Evolutionary conservation across 1,140 invertebrate species (phyloP), one percentile per base, ranked within the genome.

Genomic region (Pissodes strobi): DNA sequence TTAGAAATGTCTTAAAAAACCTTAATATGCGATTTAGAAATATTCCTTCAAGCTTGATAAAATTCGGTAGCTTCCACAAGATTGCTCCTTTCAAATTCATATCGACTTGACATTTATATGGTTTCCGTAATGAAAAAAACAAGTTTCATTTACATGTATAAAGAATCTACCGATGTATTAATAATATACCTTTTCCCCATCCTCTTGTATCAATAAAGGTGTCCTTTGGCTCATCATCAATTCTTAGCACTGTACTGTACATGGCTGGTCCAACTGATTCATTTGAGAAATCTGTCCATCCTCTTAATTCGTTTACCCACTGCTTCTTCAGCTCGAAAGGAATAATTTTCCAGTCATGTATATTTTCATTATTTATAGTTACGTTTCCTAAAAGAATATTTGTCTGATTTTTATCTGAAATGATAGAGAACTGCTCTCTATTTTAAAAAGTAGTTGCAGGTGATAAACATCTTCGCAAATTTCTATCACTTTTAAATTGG

Each of bases 281-380:
- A 15, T 46, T 19, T 10, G 18, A 15, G 25, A 19, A 43, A 1
- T 52, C 39, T 48, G 55, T n/a, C 72, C 64, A 68, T 27, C 25
- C 59, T 49, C 3, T 22, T 23, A 45, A 55, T 10, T 57, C n/a
- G 69, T 73, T 68, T 0, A 72, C 75, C 76, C 78, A 81, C 13
- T 57, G 51, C 8, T 70, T 72, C 52, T 80, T 81, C 61, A 86
- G 84, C 63, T 85, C 82, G 0, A 85, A 68, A 8, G 84, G 77
- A 46, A 79, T 74, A 3, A 83, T 79, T 55, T 76, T 72, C 83
- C 84, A 85, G 53, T 81, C 68, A 1, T 60, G 30, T 9, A 84
- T 39, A 37, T 72, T 62, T 10, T 69, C 34, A 9, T 72, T 72
- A 66, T 84, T 80, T 0, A 85, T 56, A 17, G 67, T 62, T 10